Percentiles rank a stretch among this genome's conserved stretches.
phyloP scores from a whole-genome alignment of 2,797 vertebrate species.

The Schizopygopsis pylzovi region DNA sequence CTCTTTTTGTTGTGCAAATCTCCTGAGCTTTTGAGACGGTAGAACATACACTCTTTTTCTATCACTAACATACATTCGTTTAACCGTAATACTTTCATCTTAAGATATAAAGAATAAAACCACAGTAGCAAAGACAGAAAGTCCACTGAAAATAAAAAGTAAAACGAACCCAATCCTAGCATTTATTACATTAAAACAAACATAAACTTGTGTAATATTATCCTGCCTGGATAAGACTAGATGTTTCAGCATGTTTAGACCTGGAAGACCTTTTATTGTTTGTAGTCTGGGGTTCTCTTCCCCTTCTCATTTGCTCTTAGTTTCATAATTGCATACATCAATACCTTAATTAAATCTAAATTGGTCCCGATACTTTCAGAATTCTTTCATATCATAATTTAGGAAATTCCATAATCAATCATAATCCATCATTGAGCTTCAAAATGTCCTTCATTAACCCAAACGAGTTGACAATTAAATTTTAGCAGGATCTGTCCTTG shows the following conservation, averaged over 20 bases:
- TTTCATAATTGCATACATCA: neutral
- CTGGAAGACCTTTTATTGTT: conserved; percentile 2
- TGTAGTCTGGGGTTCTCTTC: neutral
- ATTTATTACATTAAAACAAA: conserved; percentile 13
- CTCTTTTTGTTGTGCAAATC: conserved; percentile 36
- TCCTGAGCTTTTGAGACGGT: conserved; percentile 35
- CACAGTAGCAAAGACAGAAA: neutral
- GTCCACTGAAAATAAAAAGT: neutral
- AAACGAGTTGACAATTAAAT: neutral
- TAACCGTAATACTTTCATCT: conserved; percentile 2
- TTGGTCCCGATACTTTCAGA: neutral
- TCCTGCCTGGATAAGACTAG: neutral
- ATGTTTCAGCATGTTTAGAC: neutral
- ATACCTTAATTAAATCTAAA: neutral
- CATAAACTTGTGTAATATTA: conserved; percentile 4
- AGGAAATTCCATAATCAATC: neutral
- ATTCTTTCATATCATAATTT: neutral
- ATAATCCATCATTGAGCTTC: neutral
- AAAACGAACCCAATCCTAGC: neutral
- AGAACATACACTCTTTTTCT: neutral
- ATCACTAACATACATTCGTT: neutral
- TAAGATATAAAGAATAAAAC: neutral
- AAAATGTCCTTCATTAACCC: neutral
- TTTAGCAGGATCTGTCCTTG: neutral
- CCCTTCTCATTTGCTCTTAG: neutral